These are phyloP conservation scores for Myathropa florea DNA, from an alignment of 2,888 invertebrate genomes.

Conservation along the genomic window DNA sequence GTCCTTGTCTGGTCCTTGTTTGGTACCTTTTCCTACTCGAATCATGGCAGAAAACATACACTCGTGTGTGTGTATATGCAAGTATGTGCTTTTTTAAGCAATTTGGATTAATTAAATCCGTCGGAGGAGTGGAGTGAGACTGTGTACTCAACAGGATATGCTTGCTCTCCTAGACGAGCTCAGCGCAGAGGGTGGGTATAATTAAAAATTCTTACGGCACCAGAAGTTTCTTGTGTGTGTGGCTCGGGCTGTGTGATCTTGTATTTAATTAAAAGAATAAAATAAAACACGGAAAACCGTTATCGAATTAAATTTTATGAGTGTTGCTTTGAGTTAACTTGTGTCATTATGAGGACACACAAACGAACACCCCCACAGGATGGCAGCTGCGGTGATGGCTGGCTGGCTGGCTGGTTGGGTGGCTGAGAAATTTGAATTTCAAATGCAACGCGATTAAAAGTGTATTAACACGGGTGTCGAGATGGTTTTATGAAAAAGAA, in stretches of 20 bases:
- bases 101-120: constrained; percentile 51
- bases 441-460: constrained; percentile 51
- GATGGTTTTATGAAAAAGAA: constrained; percentile 44
- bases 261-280: constrained; percentile 48
- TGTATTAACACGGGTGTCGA: constrained; percentile 52
- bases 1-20: not conserved
- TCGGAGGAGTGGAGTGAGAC: not conserved
- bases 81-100: not conserved
- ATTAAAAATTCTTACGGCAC: constrained; percentile 21
- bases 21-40: not conserved
- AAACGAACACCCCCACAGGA: not conserved
- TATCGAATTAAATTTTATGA: constrained; percentile 58
- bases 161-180: not conserved
- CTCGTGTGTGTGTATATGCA: not conserved
- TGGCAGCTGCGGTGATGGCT: not conserved
- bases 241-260: not conserved
- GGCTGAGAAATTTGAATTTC: constrained; percentile 38
- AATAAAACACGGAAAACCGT: constrained; percentile 14
- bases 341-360: constrained; percentile 4
- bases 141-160: not conserved
- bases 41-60: not conserved
- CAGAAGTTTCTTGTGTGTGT: constrained; percentile 1
- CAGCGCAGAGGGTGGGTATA: constrained; percentile 4
- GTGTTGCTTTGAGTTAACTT: constrained; percentile 22
- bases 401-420: not conserved